Evolutionary conservation across 2,888 invertebrate species (phyloP).

Genomic region (Diarsia mendica): DNA sequence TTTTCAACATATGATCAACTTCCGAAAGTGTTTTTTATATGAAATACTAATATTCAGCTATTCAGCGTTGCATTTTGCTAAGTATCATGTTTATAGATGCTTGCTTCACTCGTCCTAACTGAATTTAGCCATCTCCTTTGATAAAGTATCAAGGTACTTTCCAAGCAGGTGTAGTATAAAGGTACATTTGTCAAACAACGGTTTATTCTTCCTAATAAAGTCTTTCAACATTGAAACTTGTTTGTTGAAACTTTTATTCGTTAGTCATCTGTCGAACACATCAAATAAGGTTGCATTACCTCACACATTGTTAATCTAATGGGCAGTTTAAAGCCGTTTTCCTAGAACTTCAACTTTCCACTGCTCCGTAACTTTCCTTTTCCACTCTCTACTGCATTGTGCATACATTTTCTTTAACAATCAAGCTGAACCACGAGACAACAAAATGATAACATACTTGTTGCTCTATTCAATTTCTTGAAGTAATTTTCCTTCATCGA

Average conservation of each 20-base stretch:
- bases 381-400: conserved; percentile 6
- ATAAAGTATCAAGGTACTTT: too few relatives aligned
- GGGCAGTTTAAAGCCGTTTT: not conserved
- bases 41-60: too few relatives aligned
- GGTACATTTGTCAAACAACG: not conserved
- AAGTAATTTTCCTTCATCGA: conserved; percentile 71
- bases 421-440: conserved; percentile 41
- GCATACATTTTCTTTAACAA: conserved; percentile 24
- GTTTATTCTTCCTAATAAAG: not conserved
- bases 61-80: too few relatives aligned
- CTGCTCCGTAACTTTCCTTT: conserved; percentile 31
- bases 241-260: not conserved
- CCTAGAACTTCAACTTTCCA: conserved; percentile 26
- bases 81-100: too few relatives aligned
- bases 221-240: not conserved
- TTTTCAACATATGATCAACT: too few relatives aligned
- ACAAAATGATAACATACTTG: conserved; percentile 56
- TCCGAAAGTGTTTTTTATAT: too few relatives aligned
- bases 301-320: not conserved
- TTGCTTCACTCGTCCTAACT: too few relatives aligned
- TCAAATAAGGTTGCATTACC: not conserved
- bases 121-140: too few relatives aligned
- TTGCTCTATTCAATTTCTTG: conserved; percentile 57
- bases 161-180: too few relatives aligned
- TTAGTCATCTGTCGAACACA: not conserved